A percentile compares a stretch with the other conserved stretches of the same genome.
phyloP scores from a whole-genome alignment of 2,888 invertebrate species.

The Hydraecia micacea region DNA sequence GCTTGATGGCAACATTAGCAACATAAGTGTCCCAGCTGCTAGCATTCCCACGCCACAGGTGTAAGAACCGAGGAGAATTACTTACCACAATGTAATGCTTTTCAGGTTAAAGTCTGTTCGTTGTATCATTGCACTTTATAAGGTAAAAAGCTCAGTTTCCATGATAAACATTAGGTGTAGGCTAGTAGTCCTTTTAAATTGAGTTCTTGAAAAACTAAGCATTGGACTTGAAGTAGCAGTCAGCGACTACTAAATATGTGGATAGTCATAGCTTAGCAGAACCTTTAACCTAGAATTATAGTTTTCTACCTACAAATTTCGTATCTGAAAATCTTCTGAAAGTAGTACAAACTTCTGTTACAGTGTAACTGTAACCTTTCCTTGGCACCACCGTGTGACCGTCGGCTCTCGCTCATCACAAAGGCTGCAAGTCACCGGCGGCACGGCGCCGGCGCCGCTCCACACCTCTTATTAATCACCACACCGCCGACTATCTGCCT shows the following conservation, averaged over 20 bases:
- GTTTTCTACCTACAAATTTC: not conserved
- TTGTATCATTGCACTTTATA: conserved; percentile 18
- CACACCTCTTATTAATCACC: conserved; percentile 83
- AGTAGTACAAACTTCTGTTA: not conserved
- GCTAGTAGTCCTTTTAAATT: not conserved
- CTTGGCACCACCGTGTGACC: conserved; percentile 70
- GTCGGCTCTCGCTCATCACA: conserved; percentile 65
- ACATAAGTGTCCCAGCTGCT: conserved; percentile 40
- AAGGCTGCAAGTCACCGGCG: conserved; percentile 85
- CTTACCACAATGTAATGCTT: conserved; percentile 24
- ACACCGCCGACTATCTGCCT: conserved; percentile 74
- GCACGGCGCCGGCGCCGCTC: conserved; percentile 80
- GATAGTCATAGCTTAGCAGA: not conserved
- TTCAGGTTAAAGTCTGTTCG: conserved; percentile 22
- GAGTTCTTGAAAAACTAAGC: not conserved
- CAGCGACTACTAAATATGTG: not conserved
- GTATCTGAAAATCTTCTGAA: not conserved
- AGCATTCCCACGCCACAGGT: conserved; percentile 54
- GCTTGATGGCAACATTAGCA: conserved; percentile 24
- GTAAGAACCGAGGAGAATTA: conserved; percentile 35
- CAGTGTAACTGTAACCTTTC: conserved; percentile 6
- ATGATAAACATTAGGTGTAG: not conserved
- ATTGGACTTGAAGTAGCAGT: not conserved
- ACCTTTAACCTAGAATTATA: not conserved
- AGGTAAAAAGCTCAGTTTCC: not conserved